These are phyloP conservation scores for Syngnathus scovelli DNA, from an alignment of 2,113 vertebrate species.

Conservation along the genomic window DNA sequence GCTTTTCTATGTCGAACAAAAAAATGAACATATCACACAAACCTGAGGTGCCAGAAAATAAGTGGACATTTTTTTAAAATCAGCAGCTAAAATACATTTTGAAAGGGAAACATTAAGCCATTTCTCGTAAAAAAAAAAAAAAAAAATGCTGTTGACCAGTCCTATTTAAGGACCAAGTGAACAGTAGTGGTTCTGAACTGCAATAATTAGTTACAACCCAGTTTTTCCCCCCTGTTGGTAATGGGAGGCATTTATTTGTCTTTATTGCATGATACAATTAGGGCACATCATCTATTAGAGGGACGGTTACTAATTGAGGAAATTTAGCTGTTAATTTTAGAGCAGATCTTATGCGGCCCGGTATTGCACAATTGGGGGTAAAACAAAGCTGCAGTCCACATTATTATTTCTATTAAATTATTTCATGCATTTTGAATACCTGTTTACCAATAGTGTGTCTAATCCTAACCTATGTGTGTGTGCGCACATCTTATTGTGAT, in stretches of 20 bases:
- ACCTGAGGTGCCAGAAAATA: too few species aligned
- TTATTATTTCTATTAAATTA: background rate
- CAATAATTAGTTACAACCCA: background rate
- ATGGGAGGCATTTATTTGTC: background rate
- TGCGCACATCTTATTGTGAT: conserved; percentile 37
- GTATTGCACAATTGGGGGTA: background rate
- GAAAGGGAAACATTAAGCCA: too few species aligned
- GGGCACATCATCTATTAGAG: background rate
- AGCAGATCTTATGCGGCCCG: background rate
- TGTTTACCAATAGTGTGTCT: background rate
- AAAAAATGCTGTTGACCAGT: too few species aligned
- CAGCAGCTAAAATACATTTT: too few species aligned
- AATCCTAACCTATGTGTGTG: conserved; percentile 9
- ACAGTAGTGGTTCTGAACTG: background rate
- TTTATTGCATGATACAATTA: background rate
- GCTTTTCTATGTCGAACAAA: too few species aligned
- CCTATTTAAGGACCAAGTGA: background rate
- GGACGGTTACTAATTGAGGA: background rate
- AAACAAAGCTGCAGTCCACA: background rate
- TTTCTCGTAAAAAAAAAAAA: too few species aligned
- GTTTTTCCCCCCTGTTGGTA: background rate
- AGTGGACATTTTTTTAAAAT: too few species aligned
- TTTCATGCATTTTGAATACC: background rate
- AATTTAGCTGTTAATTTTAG: background rate
- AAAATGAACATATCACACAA: too few species aligned